These are phyloP conservation scores for Nematostella vectensis DNA, from an alignment of 92 coral and sea anemone species.

Conservation along the genomic window DNA sequence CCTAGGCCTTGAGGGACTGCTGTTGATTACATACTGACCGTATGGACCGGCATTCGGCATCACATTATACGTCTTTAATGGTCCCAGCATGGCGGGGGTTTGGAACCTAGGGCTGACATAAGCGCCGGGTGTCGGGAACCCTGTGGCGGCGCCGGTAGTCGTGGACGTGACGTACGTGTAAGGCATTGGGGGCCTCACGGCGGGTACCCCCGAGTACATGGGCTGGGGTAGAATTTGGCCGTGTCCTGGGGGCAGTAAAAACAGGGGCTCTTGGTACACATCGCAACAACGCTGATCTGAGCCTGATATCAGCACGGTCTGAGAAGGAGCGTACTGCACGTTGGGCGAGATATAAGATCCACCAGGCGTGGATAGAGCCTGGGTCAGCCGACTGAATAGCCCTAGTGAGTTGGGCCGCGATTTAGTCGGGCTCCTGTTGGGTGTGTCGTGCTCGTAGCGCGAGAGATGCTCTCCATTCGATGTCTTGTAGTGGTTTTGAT, in stretches of 20 bases:
- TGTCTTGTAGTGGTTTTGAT: not conserved
- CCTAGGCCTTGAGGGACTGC: slow-evolving; percentile 58
- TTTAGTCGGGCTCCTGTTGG: slow-evolving; percentile 43
- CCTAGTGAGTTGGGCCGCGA: slow-evolving; percentile 73
- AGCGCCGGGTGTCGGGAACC: slow-evolving; percentile 38
- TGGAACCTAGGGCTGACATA: slow-evolving; percentile 48
- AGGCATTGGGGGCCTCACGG: slow-evolving; percentile 57
- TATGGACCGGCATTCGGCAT: slow-evolving; percentile 59
- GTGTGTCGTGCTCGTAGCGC: slow-evolving; percentile 21
- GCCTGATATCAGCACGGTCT: slow-evolving; percentile 49
- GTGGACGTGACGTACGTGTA: slow-evolving; percentile 58
- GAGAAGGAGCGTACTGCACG: slow-evolving; percentile 61
- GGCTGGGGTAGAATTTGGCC: slow-evolving; percentile 75
- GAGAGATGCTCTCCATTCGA: not conserved
- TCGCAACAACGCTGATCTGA: slow-evolving; percentile 68
- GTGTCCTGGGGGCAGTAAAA: slow-evolving; percentile 62
- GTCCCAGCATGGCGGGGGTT: slow-evolving; percentile 44
- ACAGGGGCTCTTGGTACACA: slow-evolving; percentile 55
- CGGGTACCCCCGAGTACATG: slow-evolving; percentile 56
- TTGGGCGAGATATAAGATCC: slow-evolving; percentile 63
- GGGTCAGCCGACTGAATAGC: slow-evolving; percentile 50
- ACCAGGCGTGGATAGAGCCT: slow-evolving; percentile 34
- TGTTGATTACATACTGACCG: slow-evolving; percentile 58
- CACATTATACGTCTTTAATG: slow-evolving; percentile 56
- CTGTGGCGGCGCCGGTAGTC: slow-evolving; percentile 33